phyloP scores from a whole-genome alignment of 2,888 invertebrate species.

The Eupithecia tripunctaria region DNA sequence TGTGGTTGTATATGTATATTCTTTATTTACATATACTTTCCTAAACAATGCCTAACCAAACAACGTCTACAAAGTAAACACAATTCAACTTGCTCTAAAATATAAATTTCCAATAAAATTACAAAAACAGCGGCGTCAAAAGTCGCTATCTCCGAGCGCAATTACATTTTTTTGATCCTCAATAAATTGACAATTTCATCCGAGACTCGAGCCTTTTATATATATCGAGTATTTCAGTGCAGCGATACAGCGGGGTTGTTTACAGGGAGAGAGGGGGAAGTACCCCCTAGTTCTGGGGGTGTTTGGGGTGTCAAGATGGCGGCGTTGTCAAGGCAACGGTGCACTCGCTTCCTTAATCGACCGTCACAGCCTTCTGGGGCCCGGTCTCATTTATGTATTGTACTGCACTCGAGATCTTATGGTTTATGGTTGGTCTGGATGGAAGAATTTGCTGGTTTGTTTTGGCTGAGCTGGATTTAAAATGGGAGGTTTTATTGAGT shows the following conservation, averaged over 20 bases:
- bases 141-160: conserved; percentile 48
- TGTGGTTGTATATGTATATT: neutral
- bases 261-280: conserved; percentile 66
- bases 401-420: conserved; percentile 73
- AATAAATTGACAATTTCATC: conserved; percentile 72
- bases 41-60: neutral
- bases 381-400: conserved; percentile 77
- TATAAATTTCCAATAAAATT: conserved; percentile 41
- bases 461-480: neutral
- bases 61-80: conserved; percentile 2
- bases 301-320: conserved; percentile 77
- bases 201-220: conserved; percentile 72
- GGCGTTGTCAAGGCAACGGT: conserved; percentile 81
- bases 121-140: conserved; percentile 44
- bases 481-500: neutral
- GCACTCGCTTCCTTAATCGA: conserved; percentile 85
- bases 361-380: conserved; percentile 74
- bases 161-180: conserved; percentile 64
- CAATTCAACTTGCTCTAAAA: conserved; percentile 11
- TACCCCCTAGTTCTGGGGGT: conserved; percentile 48
- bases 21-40: neutral
- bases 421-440: conserved; percentile 56
- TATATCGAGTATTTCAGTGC: conserved; percentile 84
- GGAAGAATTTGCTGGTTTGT: conserved; percentile 11
- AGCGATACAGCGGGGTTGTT: conserved; percentile 80